Evolutionary conservation across 2,888 invertebrate genomes (phyloP), one percentile per base, ranked within the genome.

Genomic region (Hemithea aestivaria): DNA sequence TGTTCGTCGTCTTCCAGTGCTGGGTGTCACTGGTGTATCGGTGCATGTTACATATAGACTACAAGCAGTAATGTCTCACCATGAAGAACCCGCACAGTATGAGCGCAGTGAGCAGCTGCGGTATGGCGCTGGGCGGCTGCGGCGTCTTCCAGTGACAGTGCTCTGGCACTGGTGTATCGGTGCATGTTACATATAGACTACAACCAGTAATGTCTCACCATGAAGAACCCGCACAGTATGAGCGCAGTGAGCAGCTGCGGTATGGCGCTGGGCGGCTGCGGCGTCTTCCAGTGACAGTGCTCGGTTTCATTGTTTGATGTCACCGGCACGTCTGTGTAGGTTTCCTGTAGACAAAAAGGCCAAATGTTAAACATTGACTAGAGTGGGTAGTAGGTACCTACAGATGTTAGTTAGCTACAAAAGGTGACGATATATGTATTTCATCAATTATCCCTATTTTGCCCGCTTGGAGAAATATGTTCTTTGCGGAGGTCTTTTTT

Each of bases 51-150:
- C n/a, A n/a, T n/a, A n/a, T n/a, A n/a, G n/a, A n/a, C n/a, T n/a
- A n/a, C n/a, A n/a, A n/a, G n/a, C 81, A n/a, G n/a, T n/a, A n/a
- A n/a, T n/a, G n/a, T n/a, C n/a, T 85, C 69, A 93, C 92, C 93
- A 93, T 93, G 63, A 93, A 93, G 51, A 92, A 72, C 33, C 90
- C 89, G 66, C 93, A 93, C 43, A 93, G 78, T 36, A 89, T 68
- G 24, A 91, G 83, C 1, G 92, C 92, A 8, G 89, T 78, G 43
- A 91, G 64, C 43, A 93, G 84, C 71, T 92, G 92, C 28, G 89
- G 90, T 62, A 91, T 90, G 3, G 93, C 92, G 51, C 83, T 88
- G 10, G 83, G 79, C 30, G 89, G 84, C 61, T 84, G 88, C 11
- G 70, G 73, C n/a, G 73, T 68, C 53, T 74, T 73, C 76, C 85